A percentile compares a stretch with the other conserved stretches of the same genome.
Evolutionary conservation across 2,888 invertebrate species (phyloP).

Genomic region (Andrena minutula): DNA sequence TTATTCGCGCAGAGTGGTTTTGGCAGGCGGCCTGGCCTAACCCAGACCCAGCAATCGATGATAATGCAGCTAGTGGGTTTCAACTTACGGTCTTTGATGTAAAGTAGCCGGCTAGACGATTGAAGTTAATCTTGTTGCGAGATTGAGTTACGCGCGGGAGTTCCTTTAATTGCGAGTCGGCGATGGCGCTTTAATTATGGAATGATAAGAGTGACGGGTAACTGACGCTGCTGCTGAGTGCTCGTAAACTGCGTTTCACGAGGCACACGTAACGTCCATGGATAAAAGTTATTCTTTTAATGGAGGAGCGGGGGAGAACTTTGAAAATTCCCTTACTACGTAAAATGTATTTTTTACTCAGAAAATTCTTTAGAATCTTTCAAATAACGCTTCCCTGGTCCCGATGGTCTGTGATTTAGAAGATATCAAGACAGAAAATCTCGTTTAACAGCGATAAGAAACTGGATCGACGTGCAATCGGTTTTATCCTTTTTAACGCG

Average conservation of each 20-base stretch:
- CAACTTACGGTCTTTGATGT: conserved; percentile 12
- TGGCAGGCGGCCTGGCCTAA: conserved; percentile 29
- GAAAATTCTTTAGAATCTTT: too few species aligned
- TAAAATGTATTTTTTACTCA: not conserved
- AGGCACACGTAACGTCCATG: not conserved
- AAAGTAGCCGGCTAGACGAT: conserved; percentile 18
- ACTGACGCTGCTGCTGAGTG: not conserved
- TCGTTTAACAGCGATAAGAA: not conserved
- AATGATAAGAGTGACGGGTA: conserved; percentile 14
- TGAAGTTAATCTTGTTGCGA: conserved; percentile 26
- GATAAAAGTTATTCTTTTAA: not conserved
- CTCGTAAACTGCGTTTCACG: conserved; percentile 13
- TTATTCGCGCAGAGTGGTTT: conserved; percentile 12
- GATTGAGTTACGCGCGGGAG: conserved; percentile 21
- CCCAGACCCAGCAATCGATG: not conserved
- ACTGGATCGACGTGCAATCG: conserved; percentile 28
- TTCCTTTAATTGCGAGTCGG: not conserved
- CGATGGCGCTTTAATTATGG: conserved; percentile 22
- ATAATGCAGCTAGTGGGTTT: conserved; percentile 6
- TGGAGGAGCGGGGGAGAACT: not conserved
- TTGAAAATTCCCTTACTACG: not conserved
- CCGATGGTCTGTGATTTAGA: too few species aligned
- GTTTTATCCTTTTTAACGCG: conserved; percentile 37
- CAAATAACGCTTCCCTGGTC: too few species aligned
- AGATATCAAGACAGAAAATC: not conserved